These are phyloP conservation scores for Chauna torquata DNA, from an alignment of 2,113 vertebrate genomes.

Conservation along the genomic window DNA sequence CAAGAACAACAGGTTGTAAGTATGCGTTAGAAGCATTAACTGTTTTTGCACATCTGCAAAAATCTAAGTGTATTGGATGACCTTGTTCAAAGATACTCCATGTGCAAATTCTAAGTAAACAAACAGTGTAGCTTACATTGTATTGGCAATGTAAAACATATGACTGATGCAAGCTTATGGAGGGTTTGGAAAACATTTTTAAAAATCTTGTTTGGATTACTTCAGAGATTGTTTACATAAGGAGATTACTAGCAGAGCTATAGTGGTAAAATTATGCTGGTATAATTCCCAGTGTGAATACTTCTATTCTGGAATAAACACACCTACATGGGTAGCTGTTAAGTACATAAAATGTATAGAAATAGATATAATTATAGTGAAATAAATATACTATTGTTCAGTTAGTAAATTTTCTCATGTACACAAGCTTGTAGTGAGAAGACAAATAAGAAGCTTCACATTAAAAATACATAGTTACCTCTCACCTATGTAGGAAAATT, in stretches of 20 bases:
- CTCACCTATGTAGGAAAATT: background rate
- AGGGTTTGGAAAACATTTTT: background rate
- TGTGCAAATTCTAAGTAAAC: background rate
- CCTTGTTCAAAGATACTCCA: background rate
- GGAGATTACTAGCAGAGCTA: background rate
- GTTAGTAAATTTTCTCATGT: background rate
- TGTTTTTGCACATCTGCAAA: background rate
- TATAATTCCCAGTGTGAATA: background rate
- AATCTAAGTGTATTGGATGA: background rate
- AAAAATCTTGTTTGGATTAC: background rate
- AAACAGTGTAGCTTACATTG: background rate
- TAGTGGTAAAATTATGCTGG: background rate
- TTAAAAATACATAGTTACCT: background rate
- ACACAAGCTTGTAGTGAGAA: background rate
- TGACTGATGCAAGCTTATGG: background rate
- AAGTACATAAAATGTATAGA: background rate
- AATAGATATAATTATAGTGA: background rate
- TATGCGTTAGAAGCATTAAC: background rate
- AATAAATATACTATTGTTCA: background rate
- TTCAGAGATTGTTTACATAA: background rate
- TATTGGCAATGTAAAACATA: background rate
- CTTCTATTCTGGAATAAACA: constrained; percentile 34
- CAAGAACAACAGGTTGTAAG: background rate
- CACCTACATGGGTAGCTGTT: background rate
- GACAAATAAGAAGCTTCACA: background rate